Evolutionary conservation across 2,888 invertebrate species (phyloP).

Genomic region (Autographa gamma): DNA sequence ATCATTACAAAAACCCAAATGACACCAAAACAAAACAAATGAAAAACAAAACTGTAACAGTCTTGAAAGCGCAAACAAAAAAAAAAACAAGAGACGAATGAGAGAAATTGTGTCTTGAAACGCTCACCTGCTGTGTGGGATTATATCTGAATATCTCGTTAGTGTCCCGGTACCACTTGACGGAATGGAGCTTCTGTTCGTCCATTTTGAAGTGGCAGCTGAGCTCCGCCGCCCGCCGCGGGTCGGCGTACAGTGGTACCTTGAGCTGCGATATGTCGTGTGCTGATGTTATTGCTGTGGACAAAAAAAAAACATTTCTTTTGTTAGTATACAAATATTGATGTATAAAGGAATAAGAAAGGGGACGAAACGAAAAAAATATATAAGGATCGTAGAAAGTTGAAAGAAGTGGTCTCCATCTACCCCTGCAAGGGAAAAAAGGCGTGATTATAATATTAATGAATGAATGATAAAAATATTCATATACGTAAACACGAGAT

Average conservation of each 20-base stretch:
- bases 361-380: too few species aligned
- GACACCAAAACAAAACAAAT: too few species aligned
- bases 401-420: too few species aligned
- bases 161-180: constrained; percentile 86
- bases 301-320: constrained; percentile 36
- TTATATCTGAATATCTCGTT: constrained; percentile 86
- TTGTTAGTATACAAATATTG: too few species aligned
- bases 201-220: constrained; percentile 86
- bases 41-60: too few species aligned
- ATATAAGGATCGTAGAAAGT: too few species aligned
- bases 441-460: too few species aligned
- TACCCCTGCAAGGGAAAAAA: too few species aligned
- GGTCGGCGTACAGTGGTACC: constrained; percentile 85
- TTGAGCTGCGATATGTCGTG: constrained; percentile 84
- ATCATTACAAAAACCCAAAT: too few species aligned
- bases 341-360: too few species aligned
- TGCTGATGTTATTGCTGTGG: constrained; percentile 80
- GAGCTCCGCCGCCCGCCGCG: constrained; percentile 83
- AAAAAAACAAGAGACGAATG: constrained; percentile 23
- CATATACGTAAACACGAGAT: too few species aligned
- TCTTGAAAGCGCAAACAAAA: constrained; percentile 7
- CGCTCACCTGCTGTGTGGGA: constrained; percentile 79
- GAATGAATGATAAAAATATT: too few species aligned
- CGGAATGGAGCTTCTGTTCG: constrained; percentile 83
- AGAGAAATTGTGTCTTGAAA: constrained; percentile 21